These are phyloP conservation scores for Notocelia uddmanniana DNA, from an alignment of 2,888 invertebrate species.

Conservation along the genomic window DNA sequence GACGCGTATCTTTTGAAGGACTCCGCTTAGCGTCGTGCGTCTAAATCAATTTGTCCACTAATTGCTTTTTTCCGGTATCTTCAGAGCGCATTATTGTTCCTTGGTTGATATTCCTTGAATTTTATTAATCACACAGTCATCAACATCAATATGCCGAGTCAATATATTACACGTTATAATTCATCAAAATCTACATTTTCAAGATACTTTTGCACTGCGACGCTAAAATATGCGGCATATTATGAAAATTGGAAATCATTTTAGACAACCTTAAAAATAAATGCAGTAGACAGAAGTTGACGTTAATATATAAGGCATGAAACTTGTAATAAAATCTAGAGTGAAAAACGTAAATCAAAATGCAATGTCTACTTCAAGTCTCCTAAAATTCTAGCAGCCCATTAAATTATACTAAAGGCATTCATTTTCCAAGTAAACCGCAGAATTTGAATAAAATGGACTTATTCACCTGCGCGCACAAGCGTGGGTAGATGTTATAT, in stretches of 20 bases:
- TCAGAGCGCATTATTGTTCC: too few relatives aligned
- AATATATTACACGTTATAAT: too few relatives aligned
- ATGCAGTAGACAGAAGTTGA: neutral
- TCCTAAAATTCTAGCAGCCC: constrained; percentile 5
- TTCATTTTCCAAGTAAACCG: constrained; percentile 3
- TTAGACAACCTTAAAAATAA: neutral
- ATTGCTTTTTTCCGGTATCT: too few relatives aligned
- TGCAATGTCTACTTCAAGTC: constrained; percentile 10
- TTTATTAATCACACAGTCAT: too few relatives aligned
- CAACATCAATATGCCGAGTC: too few relatives aligned
- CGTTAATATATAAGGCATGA: neutral
- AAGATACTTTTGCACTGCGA: too few relatives aligned
- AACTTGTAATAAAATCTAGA: neutral
- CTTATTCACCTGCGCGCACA: neutral
- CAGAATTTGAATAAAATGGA: neutral
- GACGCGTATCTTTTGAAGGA: too few relatives aligned
- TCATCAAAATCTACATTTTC: too few relatives aligned
- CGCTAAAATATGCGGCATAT: too few relatives aligned
- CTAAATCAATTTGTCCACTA: too few relatives aligned
- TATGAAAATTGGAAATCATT: neutral
- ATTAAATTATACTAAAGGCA: constrained; percentile 24
- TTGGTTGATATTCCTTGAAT: too few relatives aligned
- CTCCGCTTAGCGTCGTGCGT: too few relatives aligned
- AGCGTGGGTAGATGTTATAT: neutral
- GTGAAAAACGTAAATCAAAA: constrained; percentile 1